Evolutionary conservation across 23 tunicate genomes (phyloP).

Genomic region (Ascidia mentula): DNA sequence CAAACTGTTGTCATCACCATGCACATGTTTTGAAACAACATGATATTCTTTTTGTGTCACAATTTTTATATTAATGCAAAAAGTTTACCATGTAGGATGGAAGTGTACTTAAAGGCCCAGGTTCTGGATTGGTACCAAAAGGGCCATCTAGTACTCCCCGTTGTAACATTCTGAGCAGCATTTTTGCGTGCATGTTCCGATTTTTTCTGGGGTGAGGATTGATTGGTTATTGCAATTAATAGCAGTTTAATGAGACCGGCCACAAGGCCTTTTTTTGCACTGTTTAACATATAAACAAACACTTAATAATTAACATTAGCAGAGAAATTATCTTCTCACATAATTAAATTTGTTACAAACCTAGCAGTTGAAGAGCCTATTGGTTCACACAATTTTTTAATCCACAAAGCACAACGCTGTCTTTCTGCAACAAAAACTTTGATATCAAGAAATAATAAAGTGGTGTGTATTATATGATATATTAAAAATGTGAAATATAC

Average conservation of each 20-base stretch:
- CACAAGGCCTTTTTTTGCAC: no score
- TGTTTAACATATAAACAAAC: no score
- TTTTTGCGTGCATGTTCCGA: constrained; percentile 63
- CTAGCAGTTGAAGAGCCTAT: constrained; percentile 56
- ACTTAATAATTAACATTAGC: no score
- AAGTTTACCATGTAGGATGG: constrained; percentile 82
- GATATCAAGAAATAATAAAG: not conserved
- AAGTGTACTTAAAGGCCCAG: constrained; percentile 61
- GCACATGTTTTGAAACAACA: not conserved
- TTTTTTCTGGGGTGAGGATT: no score
- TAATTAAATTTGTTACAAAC: no score
- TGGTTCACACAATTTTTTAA: constrained; percentile 86
- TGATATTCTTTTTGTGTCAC: not conserved
- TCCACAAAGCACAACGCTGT: constrained; percentile 92
- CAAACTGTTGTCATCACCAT: not conserved
- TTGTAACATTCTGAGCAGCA: constrained; percentile 77
- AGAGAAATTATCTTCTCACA: no score
- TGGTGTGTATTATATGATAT: not conserved
- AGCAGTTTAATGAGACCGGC: no score
- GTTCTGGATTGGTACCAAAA: constrained; percentile 59
- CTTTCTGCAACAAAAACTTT: constrained; percentile 35
- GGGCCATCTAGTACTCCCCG: constrained; percentile 79
- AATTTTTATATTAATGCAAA: not conserved
- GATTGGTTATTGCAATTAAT: no score
- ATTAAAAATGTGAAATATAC: not conserved